Evolutionary conservation across 2,888 invertebrate genomes (phyloP).

Genomic region (Dynastes tityus): DNA sequence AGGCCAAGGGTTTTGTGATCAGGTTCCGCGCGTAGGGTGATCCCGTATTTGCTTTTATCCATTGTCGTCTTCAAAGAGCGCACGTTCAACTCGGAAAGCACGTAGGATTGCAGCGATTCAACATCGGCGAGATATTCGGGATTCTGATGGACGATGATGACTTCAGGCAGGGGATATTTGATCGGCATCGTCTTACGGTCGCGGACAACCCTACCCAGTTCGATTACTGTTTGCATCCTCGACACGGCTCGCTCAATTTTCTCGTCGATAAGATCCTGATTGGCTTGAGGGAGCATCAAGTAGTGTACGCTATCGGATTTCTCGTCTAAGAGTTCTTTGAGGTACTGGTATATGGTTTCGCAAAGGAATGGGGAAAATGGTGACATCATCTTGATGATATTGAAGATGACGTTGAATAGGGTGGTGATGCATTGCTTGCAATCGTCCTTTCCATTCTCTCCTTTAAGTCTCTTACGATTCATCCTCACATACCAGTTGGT

Average conservation of each 20-base stretch:
- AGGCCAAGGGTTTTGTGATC: slow-evolving; percentile 94
- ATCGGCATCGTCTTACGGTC: slow-evolving; percentile 95
- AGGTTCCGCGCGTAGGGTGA: slow-evolving; percentile 92
- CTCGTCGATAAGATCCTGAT: slow-evolving; percentile 81
- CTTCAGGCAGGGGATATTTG: slow-evolving; percentile 96
- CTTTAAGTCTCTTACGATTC: slow-evolving; percentile 96
- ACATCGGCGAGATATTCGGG: slow-evolving; percentile 84
- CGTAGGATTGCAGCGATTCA: slow-evolving; percentile 85
- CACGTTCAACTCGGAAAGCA: slow-evolving; percentile 95
- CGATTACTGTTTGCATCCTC: slow-evolving; percentile 95
- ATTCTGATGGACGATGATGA: slow-evolving; percentile 95
- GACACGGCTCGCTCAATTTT: slow-evolving; percentile 92
- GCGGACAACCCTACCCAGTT: slow-evolving; percentile 92
- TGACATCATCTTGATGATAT: slow-evolving; percentile 94
- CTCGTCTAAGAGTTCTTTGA: slow-evolving; percentile 78
- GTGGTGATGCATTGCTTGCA: slow-evolving; percentile 90
- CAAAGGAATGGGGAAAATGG: slow-evolving; percentile 98
- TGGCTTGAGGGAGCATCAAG: slow-evolving; percentile 88
- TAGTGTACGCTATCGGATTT: slow-evolving; percentile 90
- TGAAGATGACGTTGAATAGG: slow-evolving; percentile 88
- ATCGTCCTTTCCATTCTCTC: slow-evolving; percentile 87
- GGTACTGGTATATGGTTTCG: slow-evolving; percentile 94
- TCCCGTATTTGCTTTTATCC: slow-evolving; percentile 94
- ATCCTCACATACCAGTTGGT: slow-evolving; percentile 99
- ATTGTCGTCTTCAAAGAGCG: slow-evolving; percentile 86